These are phyloP conservation scores for Stylophora pistillata DNA, from an alignment of 64 coral and sea anemone species.

Conservation along the genomic window DNA sequence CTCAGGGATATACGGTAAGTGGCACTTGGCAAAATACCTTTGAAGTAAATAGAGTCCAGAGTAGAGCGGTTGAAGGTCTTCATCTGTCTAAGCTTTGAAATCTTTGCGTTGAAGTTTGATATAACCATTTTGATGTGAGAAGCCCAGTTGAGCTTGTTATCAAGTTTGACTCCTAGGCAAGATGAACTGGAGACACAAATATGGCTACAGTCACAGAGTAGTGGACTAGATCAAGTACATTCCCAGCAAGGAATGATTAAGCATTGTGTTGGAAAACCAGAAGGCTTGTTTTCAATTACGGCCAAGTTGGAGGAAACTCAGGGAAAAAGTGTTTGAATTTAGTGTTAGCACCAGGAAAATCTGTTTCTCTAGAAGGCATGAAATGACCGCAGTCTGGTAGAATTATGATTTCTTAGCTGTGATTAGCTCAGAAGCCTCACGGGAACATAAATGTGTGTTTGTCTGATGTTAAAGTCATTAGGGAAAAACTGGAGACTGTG, in stretches of 20 bases:
- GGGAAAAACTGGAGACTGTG: background rate
- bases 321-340: background rate
- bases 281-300: background rate
- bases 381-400: background rate
- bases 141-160: too few relatives aligned
- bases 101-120: too few relatives aligned
- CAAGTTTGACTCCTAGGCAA: too few relatives aligned
- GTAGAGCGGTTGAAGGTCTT: too few relatives aligned
- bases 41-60: too few relatives aligned
- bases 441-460: background rate
- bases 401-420: background rate
- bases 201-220: slow-evolving; percentile 96
- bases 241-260: background rate
- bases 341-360: too few relatives aligned
- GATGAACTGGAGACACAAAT: too few relatives aligned
- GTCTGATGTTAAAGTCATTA: too few relatives aligned
- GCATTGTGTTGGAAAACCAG: background rate
- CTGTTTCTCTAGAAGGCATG: background rate
- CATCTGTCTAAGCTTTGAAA: too few relatives aligned
- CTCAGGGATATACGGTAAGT: too few relatives aligned
- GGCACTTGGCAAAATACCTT: too few relatives aligned
- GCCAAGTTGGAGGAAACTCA: background rate
- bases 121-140: too few relatives aligned
- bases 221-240: slow-evolving; percentile 77
- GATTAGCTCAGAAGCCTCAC: background rate